phyloP scores from a whole-genome alignment of 2,797 vertebrate genomes.

The Craterocephalus amniculus region DNA sequence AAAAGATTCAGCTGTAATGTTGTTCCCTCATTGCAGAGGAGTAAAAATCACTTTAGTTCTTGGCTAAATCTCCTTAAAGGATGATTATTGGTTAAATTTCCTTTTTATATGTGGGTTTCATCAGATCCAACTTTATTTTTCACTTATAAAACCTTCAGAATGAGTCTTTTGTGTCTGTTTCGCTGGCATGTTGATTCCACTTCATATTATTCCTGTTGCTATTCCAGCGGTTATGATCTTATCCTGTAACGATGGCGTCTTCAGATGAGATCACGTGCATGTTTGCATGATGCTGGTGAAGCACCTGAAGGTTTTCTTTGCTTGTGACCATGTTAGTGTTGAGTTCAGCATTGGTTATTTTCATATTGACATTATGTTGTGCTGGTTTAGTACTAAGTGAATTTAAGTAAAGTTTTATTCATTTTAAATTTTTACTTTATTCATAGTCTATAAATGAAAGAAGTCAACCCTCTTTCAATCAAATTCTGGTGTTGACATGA shows the following conservation, averaged over 20 bases:
- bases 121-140: neutral
- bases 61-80: neutral
- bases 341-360: neutral
- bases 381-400: neutral
- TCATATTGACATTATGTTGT: neutral
- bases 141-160: neutral
- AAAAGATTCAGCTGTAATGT: neutral
- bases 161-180: neutral
- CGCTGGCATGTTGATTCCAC: neutral
- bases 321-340: conserved; percentile 27
- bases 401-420: too few relatives aligned
- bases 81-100: neutral
- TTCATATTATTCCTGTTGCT: too few relatives aligned
- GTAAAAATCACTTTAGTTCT: neutral
- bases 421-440: too few relatives aligned
- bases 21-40: neutral
- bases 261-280: conserved; percentile 31
- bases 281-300: conserved; percentile 51
- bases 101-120: neutral
- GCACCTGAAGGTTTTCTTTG: conserved; percentile 6
- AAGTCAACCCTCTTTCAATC: neutral
- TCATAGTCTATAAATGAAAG: neutral
- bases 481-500: too few relatives aligned
- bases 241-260: neutral
- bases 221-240: too few relatives aligned